Conservation (phyloP, 1,140 invertebrate species). For the Cecropterus lyciades region DNA sequence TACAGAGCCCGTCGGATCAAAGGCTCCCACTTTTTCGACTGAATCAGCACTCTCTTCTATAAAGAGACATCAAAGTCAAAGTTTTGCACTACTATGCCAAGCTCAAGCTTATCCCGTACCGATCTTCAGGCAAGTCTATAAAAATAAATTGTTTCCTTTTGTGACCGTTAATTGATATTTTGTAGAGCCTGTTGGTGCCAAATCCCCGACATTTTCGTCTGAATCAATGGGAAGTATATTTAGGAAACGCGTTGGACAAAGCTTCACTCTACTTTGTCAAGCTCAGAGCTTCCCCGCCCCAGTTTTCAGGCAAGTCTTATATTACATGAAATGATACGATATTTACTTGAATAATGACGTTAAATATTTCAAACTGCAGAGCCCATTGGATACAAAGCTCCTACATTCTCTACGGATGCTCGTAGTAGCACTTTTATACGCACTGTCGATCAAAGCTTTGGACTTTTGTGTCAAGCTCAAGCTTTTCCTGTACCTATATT, state of each 20-base stretch:
- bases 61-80: slow-evolving; percentile 81
- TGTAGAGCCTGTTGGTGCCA: slow-evolving; percentile 88
- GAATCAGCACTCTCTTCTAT: slow-evolving; percentile 82
- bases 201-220: slow-evolving; percentile 87
- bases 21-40: slow-evolving; percentile 87
- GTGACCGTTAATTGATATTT: slow-evolving; percentile 46
- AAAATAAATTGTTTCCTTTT: slow-evolving; percentile 40
- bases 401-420: slow-evolving; percentile 87
- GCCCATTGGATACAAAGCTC: slow-evolving; percentile 88
- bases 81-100: slow-evolving; percentile 88
- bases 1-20: slow-evolving; percentile 88
- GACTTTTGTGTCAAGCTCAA: slow-evolving; percentile 91
- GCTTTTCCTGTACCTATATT: slow-evolving; percentile 89
- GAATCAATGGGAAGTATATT: slow-evolving; percentile 84
- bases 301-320: slow-evolving; percentile 86
- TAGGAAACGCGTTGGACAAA: slow-evolving; percentile 79
- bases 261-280: slow-evolving; percentile 87
- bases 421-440: slow-evolving; percentile 86
- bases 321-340: slow-evolving; percentile 29
- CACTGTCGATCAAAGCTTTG: slow-evolving; percentile 71
- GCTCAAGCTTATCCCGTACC: slow-evolving; percentile 90
- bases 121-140: slow-evolving; percentile 84
- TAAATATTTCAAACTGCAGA: slow-evolving; percentile 83
- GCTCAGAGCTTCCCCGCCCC: slow-evolving; percentile 89
- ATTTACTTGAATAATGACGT: slow-evolving; percentile 38